phyloP scores from a whole-genome alignment of 1,140 invertebrate species.

The Drosophila pachea region DNA sequence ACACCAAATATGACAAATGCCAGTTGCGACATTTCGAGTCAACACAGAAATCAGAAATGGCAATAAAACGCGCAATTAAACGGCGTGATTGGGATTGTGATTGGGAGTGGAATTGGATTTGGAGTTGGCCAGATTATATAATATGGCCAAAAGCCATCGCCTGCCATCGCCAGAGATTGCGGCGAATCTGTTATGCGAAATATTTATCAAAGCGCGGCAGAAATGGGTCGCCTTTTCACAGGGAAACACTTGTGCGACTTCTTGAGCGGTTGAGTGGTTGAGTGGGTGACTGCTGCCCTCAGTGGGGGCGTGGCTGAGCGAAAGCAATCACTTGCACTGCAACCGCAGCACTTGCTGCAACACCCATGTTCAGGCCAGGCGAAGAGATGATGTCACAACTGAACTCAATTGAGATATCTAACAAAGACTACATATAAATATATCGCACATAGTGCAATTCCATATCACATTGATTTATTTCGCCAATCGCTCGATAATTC shows the following conservation, averaged over 20 bases:
- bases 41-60: slow-evolving; percentile 54
- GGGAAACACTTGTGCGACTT: slow-evolving; percentile 30
- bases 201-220: not conserved
- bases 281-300: slow-evolving; percentile 4
- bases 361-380: too few relatives aligned
- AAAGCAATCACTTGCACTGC: slow-evolving; percentile 9
- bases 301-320: not conserved
- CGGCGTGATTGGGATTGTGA: slow-evolving; percentile 27
- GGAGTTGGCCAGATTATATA: slow-evolving; percentile 54
- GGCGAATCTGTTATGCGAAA: slow-evolving; percentile 24
- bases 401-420: not conserved
- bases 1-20: slow-evolving; percentile 75
- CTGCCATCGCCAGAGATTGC: too few relatives aligned
- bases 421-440: too few relatives aligned
- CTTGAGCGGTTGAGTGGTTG: slow-evolving; percentile 3
- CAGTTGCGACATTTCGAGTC: slow-evolving; percentile 63
- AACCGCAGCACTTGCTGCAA: slow-evolving; percentile 18
- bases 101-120: slow-evolving; percentile 21
- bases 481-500: too few relatives aligned
- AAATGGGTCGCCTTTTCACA: slow-evolving; percentile 41
- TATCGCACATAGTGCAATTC: too few relatives aligned
- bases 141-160: slow-evolving; percentile 35
- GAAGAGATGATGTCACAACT: not conserved
- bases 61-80: too few relatives aligned
- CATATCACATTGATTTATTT: too few relatives aligned